phyloP scores from a whole-genome alignment of 1,140 invertebrate species.

The Sweltsa coloradensis region DNA sequence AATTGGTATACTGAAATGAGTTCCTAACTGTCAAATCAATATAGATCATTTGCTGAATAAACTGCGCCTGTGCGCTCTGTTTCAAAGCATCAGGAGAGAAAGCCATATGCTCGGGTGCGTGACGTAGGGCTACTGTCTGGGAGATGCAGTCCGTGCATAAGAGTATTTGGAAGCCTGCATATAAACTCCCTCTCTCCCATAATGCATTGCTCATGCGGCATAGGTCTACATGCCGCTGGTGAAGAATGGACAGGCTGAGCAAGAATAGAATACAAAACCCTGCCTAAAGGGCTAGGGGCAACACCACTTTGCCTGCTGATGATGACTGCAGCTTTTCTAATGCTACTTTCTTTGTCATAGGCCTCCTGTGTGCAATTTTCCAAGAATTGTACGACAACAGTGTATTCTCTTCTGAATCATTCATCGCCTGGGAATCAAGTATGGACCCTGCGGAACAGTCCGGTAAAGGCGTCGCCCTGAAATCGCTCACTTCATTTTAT shows the following conservation, averaged over 20 bases:
- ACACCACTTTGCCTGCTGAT: conserved; percentile 12
- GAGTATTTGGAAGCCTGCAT: not conserved
- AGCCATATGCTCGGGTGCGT: no score
- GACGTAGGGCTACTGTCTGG: no score
- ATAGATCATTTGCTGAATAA: no score
- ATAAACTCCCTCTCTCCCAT: not conserved
- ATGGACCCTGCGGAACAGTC: conserved; percentile 35
- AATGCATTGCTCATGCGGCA: no score
- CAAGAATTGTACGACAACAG: conserved; percentile 41
- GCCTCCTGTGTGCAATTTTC: conserved; percentile 38
- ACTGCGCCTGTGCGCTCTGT: no score
- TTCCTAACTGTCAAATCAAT: no score
- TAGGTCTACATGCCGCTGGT: not conserved
- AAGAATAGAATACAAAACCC: conserved; percentile 5
- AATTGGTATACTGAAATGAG: no score
- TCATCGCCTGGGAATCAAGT: conserved; percentile 41
- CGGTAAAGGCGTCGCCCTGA: conserved; percentile 43
- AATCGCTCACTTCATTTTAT: conserved; percentile 43
- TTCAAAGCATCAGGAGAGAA: no score
- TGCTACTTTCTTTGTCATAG: conserved; percentile 21
- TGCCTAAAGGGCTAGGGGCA: conserved; percentile 5
- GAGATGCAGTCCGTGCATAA: not conserved
- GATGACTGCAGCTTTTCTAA: conserved; percentile 1
- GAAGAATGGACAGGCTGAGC: conserved; percentile 9
- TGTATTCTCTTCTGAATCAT: conserved; percentile 45